A percentile compares a stretch with the other conserved stretches of the same genome.
Conservation (phyloP, 2,113 vertebrate species). For the Capreolus pygargus region DNA sequence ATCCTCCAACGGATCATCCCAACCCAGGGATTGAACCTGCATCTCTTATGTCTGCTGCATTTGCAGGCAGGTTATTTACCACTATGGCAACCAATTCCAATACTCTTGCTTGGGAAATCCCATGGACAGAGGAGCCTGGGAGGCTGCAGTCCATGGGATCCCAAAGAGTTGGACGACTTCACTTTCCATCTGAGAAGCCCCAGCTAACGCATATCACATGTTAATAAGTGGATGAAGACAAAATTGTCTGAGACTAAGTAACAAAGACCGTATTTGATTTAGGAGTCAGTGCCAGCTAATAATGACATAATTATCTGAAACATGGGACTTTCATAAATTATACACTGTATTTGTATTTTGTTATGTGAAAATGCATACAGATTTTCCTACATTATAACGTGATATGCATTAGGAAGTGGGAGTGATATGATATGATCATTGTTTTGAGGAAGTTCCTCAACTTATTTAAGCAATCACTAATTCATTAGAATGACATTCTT, state of each 20-base stretch:
- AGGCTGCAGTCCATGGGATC: no score
- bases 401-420: not conserved
- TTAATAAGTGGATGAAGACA: not conserved
- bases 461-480: not conserved
- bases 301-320: not conserved
- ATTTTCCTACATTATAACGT: not conserved
- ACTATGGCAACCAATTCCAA: not conserved
- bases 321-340: not conserved
- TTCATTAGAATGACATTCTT: not conserved
- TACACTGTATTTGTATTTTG: not conserved
- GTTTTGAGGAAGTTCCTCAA: not conserved
- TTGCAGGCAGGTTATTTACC: not conserved
- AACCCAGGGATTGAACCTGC: not conserved
- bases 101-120: no score
- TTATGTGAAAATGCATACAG: not conserved
- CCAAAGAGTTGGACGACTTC: no score
- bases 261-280: not conserved
- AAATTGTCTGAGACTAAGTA: not conserved
- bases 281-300: not conserved
- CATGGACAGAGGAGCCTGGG: no score
- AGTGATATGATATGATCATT: not conserved
- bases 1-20: fast-evolving
- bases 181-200: not conserved
- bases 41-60: not conserved
- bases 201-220: not conserved